Conservation (phyloP, 2,113 vertebrate species). For the Himantopus leucocephalus region DNA sequence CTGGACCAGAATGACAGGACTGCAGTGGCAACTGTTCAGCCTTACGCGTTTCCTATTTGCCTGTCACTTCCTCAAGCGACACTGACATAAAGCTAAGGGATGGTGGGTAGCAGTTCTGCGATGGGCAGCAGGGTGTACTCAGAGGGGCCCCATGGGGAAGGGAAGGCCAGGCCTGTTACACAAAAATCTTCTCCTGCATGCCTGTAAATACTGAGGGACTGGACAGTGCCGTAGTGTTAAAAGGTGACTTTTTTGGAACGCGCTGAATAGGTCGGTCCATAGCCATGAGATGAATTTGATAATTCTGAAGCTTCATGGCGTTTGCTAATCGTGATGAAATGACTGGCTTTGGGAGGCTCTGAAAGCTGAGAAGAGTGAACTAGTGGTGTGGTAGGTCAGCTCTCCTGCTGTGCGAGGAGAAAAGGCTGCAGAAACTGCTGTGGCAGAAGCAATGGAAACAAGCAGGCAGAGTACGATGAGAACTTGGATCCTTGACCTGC, state of each 20-base stretch:
- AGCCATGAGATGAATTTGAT: not conserved
- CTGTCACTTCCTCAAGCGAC: not conserved
- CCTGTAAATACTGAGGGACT: not conserved
- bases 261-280: accelerated
- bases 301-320: not conserved
- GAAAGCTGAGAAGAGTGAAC: not conserved
- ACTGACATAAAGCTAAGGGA: not conserved
- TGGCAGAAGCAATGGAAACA: not conserved
- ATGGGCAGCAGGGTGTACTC: not conserved
- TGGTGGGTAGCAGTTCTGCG: not conserved
- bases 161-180: not conserved
- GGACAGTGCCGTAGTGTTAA: not conserved
- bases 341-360: not conserved
- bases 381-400: not conserved
- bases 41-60: not conserved
- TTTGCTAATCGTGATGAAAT: not conserved
- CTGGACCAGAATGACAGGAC: not conserved
- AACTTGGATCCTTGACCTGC: not conserved
- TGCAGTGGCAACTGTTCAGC: not conserved
- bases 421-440: not conserved
- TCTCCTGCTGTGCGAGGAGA: not conserved
- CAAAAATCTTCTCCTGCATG: not conserved
- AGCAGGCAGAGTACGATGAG: not conserved
- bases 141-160: not conserved
- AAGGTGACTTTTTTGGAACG: not conserved